phyloP scores from a whole-genome alignment of 1,140 invertebrate genomes.

The Trachelipus rathkii region DNA sequence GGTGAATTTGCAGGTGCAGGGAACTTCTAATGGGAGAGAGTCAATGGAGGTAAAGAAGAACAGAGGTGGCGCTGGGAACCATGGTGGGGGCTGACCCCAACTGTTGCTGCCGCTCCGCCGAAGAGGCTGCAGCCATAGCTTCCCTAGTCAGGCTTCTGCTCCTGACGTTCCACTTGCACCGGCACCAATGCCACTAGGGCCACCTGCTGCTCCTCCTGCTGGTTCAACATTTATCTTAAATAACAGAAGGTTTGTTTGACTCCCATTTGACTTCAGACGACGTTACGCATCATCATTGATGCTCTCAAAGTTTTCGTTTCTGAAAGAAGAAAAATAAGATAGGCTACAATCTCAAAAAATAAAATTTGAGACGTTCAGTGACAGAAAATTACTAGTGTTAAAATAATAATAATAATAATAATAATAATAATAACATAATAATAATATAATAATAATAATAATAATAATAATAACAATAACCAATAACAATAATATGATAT shows the following conservation, averaged over 20 bases:
- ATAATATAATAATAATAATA: too few species aligned
- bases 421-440: too few species aligned
- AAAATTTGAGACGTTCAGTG: too few species aligned
- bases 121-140: conserved; percentile 22
- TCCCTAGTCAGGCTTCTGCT: conserved; percentile 19
- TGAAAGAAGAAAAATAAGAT: too few species aligned
- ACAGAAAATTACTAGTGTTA: too few species aligned
- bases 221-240: conserved; percentile 37
- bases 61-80: conserved; percentile 39
- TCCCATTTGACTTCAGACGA: conserved; percentile 73
- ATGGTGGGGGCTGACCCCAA: conserved; percentile 34
- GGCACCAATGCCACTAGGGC: conserved; percentile 24
- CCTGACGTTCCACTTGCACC: conserved; percentile 21
- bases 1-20: conserved; percentile 44
- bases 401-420: too few species aligned
- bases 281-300: conserved; percentile 67
- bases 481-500: too few species aligned
- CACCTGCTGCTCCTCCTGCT: conserved; percentile 20
- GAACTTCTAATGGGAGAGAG: conserved; percentile 38
- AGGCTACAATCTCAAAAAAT: too few species aligned
- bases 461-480: too few species aligned
- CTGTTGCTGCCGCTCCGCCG: conserved; percentile 25
- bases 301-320: conserved; percentile 75
- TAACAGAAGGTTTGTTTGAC: conserved; percentile 60
- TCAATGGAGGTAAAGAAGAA: conserved; percentile 24